Percentiles rank a stretch among this genome's conserved stretches.
phyloP scores from a whole-genome alignment of 1,140 invertebrate genomes.

The Drosophila santomea region DNA sequence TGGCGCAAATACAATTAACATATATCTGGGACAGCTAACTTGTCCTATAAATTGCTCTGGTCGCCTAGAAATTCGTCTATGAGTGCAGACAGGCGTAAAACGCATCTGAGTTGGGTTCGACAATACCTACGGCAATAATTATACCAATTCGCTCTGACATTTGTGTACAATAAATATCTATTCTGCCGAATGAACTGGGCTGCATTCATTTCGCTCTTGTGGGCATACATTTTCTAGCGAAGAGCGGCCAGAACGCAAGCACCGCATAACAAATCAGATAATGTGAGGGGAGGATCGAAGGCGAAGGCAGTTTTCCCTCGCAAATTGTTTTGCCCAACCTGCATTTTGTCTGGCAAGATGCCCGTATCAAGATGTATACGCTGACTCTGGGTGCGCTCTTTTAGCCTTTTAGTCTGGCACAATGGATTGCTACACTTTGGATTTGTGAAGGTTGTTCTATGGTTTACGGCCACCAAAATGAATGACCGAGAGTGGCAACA shows the following conservation, averaged over 20 bases:
- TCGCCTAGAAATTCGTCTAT: constrained; percentile 55
- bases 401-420: constrained; percentile 13
- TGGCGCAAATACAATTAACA: constrained; percentile 11
- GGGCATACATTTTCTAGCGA: constrained; percentile 53
- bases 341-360: constrained; percentile 52
- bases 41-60: constrained; percentile 67
- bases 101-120: constrained; percentile 43
- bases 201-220: constrained; percentile 27
- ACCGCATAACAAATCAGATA: constrained; percentile 50
- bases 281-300: constrained; percentile 4
- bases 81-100: constrained; percentile 71
- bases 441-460: constrained; percentile 42
- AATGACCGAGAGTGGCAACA: constrained; percentile 21
- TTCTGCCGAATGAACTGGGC: constrained; percentile 25
- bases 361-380: constrained; percentile 33
- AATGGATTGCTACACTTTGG: constrained; percentile 50
- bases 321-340: constrained; percentile 38
- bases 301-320: constrained; percentile 13
- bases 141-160: constrained; percentile 70
- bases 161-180: constrained; percentile 67
- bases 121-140: constrained; percentile 76
- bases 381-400: constrained; percentile 26
- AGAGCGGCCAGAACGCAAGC: constrained; percentile 52
- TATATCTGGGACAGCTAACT: constrained; percentile 17
- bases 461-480: constrained; percentile 42